These are phyloP conservation scores for Bombus balteatus DNA, from an alignment of 1,140 invertebrate species.

Conservation along the genomic window DNA sequence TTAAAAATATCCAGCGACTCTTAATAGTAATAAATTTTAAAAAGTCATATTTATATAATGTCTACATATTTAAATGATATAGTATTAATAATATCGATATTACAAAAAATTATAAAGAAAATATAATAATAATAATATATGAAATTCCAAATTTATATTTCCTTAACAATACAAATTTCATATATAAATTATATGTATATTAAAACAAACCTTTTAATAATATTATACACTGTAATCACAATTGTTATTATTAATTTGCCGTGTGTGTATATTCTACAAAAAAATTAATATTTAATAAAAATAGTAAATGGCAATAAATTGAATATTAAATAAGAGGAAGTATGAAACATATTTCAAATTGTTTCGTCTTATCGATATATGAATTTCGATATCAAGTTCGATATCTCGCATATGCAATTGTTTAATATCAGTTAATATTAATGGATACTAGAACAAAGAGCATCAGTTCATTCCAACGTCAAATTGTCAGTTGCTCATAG, in stretches of 20 bases:
- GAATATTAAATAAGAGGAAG: background rate
- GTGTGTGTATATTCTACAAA: background rate
- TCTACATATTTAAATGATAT: background rate
- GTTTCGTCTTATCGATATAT: constrained; percentile 14
- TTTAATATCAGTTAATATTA: constrained; percentile 10
- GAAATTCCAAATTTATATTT: background rate
- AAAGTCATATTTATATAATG: background rate
- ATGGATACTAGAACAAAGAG: background rate
- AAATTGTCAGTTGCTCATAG: background rate
- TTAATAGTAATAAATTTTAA: background rate
- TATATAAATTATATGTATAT: background rate
- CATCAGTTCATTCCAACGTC: background rate
- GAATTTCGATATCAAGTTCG: constrained; percentile 22
- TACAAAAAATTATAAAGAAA: background rate
- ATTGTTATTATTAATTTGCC: background rate
- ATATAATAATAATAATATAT: background rate
- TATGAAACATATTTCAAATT: background rate
- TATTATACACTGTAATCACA: background rate
- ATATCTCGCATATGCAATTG: constrained; percentile 18
- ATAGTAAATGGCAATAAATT: background rate
- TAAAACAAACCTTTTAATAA: background rate
- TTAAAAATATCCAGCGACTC: background rate
- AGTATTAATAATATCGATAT: background rate
- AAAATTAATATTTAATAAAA: background rate
- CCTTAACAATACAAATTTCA: background rate